Evolutionary conservation across 2,888 invertebrate species (phyloP).

Genomic region (Euphydryas editha): DNA sequence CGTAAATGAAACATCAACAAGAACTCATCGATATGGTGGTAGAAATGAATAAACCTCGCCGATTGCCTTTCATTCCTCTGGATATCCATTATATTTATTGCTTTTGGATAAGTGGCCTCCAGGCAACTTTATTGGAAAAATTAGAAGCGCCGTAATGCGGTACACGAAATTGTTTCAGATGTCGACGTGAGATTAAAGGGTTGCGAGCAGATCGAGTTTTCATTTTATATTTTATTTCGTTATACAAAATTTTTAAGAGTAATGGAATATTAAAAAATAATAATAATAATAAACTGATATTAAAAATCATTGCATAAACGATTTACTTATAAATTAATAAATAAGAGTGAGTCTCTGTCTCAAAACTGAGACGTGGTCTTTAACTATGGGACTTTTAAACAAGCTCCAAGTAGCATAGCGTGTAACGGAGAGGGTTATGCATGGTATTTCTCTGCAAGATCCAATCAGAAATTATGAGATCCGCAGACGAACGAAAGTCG

Average conservation of each 20-base stretch:
- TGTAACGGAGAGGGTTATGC: too few species aligned
- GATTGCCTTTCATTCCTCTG: constrained; percentile 66
- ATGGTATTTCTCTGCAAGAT: too few species aligned
- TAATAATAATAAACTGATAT: too few species aligned
- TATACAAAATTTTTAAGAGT: not conserved
- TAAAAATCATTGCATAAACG: too few species aligned
- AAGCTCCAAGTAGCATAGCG: too few species aligned
- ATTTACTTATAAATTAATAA: too few species aligned
- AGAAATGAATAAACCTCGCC: constrained; percentile 55
- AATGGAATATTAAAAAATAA: not conserved
- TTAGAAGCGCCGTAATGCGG: constrained; percentile 49
- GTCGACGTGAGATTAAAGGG: constrained; percentile 14
- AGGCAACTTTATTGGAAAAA: constrained; percentile 59
- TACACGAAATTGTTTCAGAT: constrained; percentile 42
- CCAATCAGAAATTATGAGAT: too few species aligned
- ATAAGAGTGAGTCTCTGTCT: too few species aligned
- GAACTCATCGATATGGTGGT: constrained; percentile 45
- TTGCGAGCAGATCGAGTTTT: constrained; percentile 4
- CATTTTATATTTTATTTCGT: constrained; percentile 4
- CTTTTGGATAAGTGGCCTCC: constrained; percentile 68
- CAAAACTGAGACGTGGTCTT: too few species aligned
- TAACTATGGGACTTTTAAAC: too few species aligned
- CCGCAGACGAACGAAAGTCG: too few species aligned
- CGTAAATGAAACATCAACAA: constrained; percentile 12
- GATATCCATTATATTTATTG: constrained; percentile 75